These are phyloP conservation scores for Promerops cafer DNA, from an alignment of 2,113 vertebrate species.

Conservation along the genomic window DNA sequence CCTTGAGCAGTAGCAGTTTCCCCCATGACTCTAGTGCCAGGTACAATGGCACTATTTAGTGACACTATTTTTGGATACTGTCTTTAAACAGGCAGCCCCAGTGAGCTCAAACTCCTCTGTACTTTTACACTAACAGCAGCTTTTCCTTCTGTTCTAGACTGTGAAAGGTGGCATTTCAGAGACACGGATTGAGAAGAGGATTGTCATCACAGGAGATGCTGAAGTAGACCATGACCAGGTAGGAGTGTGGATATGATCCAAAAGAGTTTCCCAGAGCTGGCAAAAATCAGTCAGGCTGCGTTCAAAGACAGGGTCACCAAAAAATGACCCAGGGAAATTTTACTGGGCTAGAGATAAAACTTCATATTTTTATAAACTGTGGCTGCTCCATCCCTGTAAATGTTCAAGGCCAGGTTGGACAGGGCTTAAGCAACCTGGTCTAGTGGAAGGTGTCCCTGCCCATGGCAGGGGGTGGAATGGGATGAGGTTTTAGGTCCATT, in stretches of 20 bases:
- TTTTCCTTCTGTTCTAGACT: conserved; percentile 73
- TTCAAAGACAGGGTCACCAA: not conserved
- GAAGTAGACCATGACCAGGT: conserved; percentile 99
- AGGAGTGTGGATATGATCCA: not conserved
- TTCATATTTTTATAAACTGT: not conserved
- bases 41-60: not conserved
- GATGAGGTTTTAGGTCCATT: not conserved
- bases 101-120: not conserved
- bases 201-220: conserved; percentile 94
- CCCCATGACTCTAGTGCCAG: fast-evolving
- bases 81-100: not conserved
- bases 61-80: not conserved
- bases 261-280: not conserved
- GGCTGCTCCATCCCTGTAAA: not conserved
- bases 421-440: not conserved
- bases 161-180: conserved; percentile 98
- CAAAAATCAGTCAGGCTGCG: not conserved
- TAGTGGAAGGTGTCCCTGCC: not conserved
- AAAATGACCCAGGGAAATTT: not conserved
- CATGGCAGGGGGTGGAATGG: not conserved
- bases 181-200: conserved; percentile 96
- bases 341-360: not conserved
- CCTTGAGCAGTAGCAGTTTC: not conserved
- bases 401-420: not conserved
- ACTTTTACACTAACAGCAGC: not conserved